A percentile compares a stretch with the other conserved stretches of the same genome.
Evolutionary conservation across 2,113 vertebrate species (phyloP).

Genomic region (Calidris pygmaea): DNA sequence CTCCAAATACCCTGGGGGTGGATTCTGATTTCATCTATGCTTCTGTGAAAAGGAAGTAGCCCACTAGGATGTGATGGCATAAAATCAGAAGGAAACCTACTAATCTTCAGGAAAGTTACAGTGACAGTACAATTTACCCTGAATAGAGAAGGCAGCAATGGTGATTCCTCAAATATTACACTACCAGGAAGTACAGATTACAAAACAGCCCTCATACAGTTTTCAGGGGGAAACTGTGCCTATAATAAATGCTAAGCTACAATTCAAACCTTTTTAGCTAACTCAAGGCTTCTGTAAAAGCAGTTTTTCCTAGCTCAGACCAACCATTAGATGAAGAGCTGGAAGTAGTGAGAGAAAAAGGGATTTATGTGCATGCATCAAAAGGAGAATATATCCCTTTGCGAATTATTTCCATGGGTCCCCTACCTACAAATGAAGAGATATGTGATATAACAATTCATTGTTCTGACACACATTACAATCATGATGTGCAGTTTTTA

Average conservation of each 20-base stretch:
- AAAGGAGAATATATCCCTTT: conserved; percentile 63
- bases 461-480: conserved; percentile 74
- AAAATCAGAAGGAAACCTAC: neutral
- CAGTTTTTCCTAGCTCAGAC: conserved; percentile 22
- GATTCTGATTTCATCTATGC: neutral
- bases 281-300: neutral
- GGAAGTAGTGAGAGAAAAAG: conserved; percentile 25
- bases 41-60: neutral
- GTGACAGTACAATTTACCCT: neutral
- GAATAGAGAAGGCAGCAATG: neutral
- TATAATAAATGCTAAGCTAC: neutral
- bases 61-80: neutral
- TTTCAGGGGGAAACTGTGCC: neutral
- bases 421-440: conserved; percentile 66
- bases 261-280: conserved; percentile 14
- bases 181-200: neutral
- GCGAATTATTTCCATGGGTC: conserved; percentile 56
- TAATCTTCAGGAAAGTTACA: neutral
- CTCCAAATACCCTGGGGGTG: neutral
- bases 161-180: neutral
- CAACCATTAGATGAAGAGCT: conserved; percentile 27
- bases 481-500: conserved; percentile 71
- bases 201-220: neutral
- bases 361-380: conserved; percentile 54
- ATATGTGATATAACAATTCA: conserved; percentile 74